These are phyloP conservation scores for Atractosteus spatula DNA, from an alignment of 2,113 vertebrate species.

Conservation along the genomic window DNA sequence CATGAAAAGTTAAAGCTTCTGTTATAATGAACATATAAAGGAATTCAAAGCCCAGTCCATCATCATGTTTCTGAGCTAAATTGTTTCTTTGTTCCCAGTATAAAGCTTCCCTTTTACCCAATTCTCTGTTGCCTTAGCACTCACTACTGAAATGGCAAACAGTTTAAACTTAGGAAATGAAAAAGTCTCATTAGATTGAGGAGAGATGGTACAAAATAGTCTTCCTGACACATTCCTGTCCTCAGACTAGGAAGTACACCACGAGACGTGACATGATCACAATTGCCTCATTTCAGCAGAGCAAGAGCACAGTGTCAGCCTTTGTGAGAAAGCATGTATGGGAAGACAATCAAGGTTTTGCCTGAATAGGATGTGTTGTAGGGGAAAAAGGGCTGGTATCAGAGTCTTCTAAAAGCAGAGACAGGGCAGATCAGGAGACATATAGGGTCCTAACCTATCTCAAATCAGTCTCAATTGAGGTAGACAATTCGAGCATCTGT, in stretches of 20 bases:
- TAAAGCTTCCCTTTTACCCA: too few relatives aligned
- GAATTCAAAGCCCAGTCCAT: too few relatives aligned
- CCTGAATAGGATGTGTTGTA: not conserved
- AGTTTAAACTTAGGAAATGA: not conserved
- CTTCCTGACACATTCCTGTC: conserved; percentile 1
- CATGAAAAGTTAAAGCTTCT: too few relatives aligned
- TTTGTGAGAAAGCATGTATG: not conserved
- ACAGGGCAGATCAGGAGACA: not conserved
- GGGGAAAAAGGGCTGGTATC: not conserved
- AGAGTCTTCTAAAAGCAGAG: not conserved
- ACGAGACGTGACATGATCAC: not conserved
- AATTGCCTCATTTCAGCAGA: not conserved
- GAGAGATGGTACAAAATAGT: not conserved
- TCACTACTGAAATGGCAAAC: too few relatives aligned
- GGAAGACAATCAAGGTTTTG: not conserved
- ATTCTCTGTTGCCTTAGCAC: too few relatives aligned
- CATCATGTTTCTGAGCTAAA: too few relatives aligned
- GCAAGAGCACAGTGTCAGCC: not conserved
- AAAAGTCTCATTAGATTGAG: not conserved
- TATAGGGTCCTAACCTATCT: not conserved
- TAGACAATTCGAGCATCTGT: not conserved
- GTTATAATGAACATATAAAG: too few relatives aligned
- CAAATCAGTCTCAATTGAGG: not conserved
- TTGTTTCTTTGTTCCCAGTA: too few relatives aligned
- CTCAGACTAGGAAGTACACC: not conserved